Evolutionary conservation across 2,888 invertebrate species (phyloP), one percentile per base, ranked within the genome.

Genomic region (Drosophila glabriapex): DNA sequence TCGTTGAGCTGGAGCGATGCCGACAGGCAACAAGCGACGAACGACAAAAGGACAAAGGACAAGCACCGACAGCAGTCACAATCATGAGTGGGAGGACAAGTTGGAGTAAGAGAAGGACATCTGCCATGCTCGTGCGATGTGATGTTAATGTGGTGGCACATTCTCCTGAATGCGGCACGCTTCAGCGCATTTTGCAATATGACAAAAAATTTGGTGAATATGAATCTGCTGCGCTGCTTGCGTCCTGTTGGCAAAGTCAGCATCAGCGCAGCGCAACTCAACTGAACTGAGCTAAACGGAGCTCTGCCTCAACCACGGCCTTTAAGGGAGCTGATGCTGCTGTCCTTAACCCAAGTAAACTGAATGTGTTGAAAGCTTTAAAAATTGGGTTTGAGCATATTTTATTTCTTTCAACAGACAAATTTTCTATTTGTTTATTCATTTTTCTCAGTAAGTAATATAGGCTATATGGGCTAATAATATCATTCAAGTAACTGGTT

Each of bases 151-250:
- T 37, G 55, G 39, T 53, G 53, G 52, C 65, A 68, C 64, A 43
- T 69, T 73, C 66, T 73, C 59, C 41, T 82, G 85, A 85, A 82
- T 81, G 89, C 65, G 62, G 10, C 83, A 85, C 73, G 83, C 85
- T 66, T 80, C 78, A 82, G 80, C 67, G 88, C 80, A 78, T 73
- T 75, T 73, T 82, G 88, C 80, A 87, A 85, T 87, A 76, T 85
- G 90, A 85, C 81, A 71, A 75, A 77, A 82, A 69, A 29, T 72
- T 56, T 53, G 28, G n/a, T 50, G 35, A 9, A 14, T 65, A 72
- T 58, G 62, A 76, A 71, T 67, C 73, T 46, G 53, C 60, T 70
- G 50, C 46, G 56, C 37, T 58, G 22, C 58, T 63, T 28, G 59
- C 37, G 25, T 55, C 29, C 33, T 33, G 53, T 33, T 49, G 5